Conservation (phyloP, 2,888 invertebrate species). For the Caenorhabditis virilis region DNA sequence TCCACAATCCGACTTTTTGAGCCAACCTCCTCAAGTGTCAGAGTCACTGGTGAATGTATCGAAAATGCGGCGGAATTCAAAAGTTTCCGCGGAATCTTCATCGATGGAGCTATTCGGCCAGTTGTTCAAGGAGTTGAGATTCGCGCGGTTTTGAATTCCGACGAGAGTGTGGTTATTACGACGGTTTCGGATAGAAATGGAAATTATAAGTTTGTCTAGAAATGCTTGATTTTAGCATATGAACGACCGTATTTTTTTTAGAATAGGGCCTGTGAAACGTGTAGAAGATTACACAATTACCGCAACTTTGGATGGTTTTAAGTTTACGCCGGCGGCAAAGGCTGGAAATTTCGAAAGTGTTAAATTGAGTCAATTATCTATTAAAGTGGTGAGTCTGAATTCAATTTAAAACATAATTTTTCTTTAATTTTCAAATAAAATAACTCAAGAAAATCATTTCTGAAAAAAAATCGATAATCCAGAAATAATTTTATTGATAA, state of each 20-base stretch:
- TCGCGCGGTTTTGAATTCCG: slow-evolving; percentile 28
- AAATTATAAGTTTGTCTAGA: no score
- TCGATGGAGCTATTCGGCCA: slow-evolving; percentile 76
- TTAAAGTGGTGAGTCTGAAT: no score
- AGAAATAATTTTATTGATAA: no score
- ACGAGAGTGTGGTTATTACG: slow-evolving; percentile 61
- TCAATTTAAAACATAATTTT: no score
- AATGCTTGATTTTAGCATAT: neutral
- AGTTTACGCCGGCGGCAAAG: slow-evolving; percentile 69
- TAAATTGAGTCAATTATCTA: slow-evolving; percentile 81
- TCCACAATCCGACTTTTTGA: slow-evolving; percentile 56
- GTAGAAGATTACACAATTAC: slow-evolving; percentile 77
- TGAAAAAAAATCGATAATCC: no score
- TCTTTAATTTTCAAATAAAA: no score
- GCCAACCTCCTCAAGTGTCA: slow-evolving; percentile 43
- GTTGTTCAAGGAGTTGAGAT: slow-evolving; percentile 60
- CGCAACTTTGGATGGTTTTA: slow-evolving; percentile 73
- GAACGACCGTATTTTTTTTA: no score
- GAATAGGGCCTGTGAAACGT: slow-evolving; percentile 84
- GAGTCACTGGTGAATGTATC: slow-evolving; percentile 49
- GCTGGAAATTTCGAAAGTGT: slow-evolving; percentile 81
- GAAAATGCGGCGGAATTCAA: slow-evolving; percentile 43
- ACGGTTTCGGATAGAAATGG: slow-evolving; percentile 77
- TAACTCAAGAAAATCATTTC: no score
- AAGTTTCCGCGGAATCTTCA: slow-evolving; percentile 72